A percentile compares a stretch with the other conserved stretches of the same genome.
Evolutionary conservation across 37 sponge, comb jelly and placozoan genomes (phyloP).

Genomic region (Crambe crambe): DNA sequence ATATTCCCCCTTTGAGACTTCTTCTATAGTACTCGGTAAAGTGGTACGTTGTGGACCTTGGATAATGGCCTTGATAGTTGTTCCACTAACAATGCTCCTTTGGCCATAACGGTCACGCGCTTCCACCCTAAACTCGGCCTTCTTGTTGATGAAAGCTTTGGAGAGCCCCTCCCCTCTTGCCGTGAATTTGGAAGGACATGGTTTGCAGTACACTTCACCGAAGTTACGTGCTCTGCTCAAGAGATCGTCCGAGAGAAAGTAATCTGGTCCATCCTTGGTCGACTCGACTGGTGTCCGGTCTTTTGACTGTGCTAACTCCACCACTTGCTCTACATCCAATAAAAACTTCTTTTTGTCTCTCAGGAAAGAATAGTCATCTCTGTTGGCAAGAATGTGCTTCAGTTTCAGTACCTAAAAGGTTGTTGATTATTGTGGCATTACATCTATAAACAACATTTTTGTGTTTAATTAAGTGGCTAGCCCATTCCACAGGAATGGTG

Average conservation of each 20-base stretch:
- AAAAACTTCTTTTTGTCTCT: constrained; percentile 1
- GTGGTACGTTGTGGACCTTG: not conserved
- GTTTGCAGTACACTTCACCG: constrained; percentile 48
- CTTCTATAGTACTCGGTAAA: not conserved
- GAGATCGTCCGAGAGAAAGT: constrained; percentile 5
- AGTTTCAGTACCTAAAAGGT: constrained; percentile 5
- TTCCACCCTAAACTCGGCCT: constrained; percentile 31
- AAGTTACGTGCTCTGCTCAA: constrained; percentile 4
- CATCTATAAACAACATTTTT: no score
- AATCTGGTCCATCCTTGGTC: constrained; percentile 32
- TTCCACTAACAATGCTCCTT: constrained; percentile 30
- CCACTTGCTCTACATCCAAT: not conserved
- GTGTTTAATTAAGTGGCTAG: no score
- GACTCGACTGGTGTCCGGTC: constrained; percentile 27
- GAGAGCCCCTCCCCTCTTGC: constrained; percentile 40
- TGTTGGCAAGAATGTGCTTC: constrained; percentile 3
- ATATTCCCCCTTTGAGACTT: constrained; percentile 6
- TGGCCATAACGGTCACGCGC: constrained; percentile 41
- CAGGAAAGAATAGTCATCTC: constrained; percentile 14
- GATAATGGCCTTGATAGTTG: constrained; percentile 2
- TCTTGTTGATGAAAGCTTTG: constrained; percentile 36
- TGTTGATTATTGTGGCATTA: not conserved
- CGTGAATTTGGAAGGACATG: constrained; percentile 35
- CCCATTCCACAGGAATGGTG: no score
- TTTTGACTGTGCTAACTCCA: constrained; percentile 10